A percentile compares a stretch with the other conserved stretches of the same genome.
These are phyloP conservation scores for Odocoileus virginianus DNA, from an alignment of 2,113 vertebrate genomes.

Conservation along the genomic window DNA sequence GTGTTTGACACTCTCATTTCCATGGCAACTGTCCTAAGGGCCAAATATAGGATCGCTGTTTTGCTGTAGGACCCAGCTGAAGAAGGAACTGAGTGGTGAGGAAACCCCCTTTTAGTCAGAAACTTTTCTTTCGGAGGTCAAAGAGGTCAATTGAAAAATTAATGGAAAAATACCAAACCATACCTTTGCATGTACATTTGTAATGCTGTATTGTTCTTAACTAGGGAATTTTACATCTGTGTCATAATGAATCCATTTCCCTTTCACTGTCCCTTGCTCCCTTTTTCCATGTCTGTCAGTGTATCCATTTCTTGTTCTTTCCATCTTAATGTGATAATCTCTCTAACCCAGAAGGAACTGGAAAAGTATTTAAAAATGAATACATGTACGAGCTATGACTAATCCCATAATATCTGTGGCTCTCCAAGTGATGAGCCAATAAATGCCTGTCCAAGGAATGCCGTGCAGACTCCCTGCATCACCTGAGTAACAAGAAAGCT, in stretches of 20 bases:
- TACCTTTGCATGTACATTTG: background rate
- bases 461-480: background rate
- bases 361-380: background rate
- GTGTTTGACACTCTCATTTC: slow-evolving; percentile 13
- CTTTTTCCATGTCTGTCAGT: background rate
- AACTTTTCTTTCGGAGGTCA: slow-evolving; percentile 52
- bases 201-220: background rate
- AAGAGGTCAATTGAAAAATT: slow-evolving; percentile 58
- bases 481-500: background rate
- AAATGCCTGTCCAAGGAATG: background rate
- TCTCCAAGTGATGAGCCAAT: background rate
- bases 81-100: slow-evolving; percentile 37
- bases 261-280: background rate
- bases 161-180: slow-evolving; percentile 60
- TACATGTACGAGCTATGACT: background rate
- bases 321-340: background rate
- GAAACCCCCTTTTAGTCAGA: slow-evolving; percentile 73
- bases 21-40: slow-evolving; percentile 28
- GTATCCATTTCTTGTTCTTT: background rate
- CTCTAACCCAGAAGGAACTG: background rate
- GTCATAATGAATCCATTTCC: slow-evolving; percentile 3
- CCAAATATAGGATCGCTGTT: slow-evolving; percentile 31
- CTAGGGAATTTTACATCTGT: slow-evolving; percentile 26
- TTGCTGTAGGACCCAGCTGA: slow-evolving; percentile 7
- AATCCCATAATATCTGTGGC: background rate